A percentile compares a stretch with the other conserved stretches of the same genome.
Evolutionary conservation across 2,113 vertebrate species (phyloP).

Genomic region (Brachyhypopomus gauderio): DNA sequence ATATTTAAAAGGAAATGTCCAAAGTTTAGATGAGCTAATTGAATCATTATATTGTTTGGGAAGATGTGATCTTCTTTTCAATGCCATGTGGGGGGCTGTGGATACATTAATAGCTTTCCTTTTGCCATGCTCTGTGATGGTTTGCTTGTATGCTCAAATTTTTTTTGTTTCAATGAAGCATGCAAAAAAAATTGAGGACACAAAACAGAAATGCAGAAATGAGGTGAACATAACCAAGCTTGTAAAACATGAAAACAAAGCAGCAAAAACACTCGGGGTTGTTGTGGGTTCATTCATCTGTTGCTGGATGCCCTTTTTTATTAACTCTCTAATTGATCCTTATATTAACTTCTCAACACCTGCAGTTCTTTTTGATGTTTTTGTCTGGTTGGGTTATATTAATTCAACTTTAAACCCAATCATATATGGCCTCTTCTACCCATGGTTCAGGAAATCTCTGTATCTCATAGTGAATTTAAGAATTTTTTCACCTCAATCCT

Average conservation of each 20-base stretch:
- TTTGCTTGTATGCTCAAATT: slow-evolving; percentile 58
- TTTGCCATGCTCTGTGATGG: slow-evolving; percentile 55
- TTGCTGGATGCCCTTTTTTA: slow-evolving; percentile 61
- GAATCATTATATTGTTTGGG: slow-evolving; percentile 53
- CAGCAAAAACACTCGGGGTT: slow-evolving; percentile 62
- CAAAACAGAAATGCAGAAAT: slow-evolving; percentile 2
- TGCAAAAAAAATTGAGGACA: slow-evolving; percentile 40
- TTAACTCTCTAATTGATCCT: slow-evolving; percentile 52
- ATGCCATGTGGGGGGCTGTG: slow-evolving; percentile 46
- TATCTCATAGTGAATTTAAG: slow-evolving; percentile 56
- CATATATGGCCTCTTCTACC: slow-evolving; percentile 62
- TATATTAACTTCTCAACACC: slow-evolving; percentile 58
- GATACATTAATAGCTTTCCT: slow-evolving; percentile 48
- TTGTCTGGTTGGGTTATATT: slow-evolving; percentile 60
- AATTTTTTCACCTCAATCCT: slow-evolving; percentile 56
- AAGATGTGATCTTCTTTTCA: slow-evolving; percentile 50
- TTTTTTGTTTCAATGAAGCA: slow-evolving; percentile 56
- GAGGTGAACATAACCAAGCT: slow-evolving; percentile 5
- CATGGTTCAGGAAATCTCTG: slow-evolving; percentile 63
- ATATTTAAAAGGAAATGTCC: slow-evolving; percentile 53
- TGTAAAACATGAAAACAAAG: slow-evolving; percentile 56
- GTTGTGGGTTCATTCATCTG: slow-evolving; percentile 60
- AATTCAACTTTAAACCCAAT: slow-evolving; percentile 63
- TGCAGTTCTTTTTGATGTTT: slow-evolving; percentile 50
- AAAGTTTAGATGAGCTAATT: slow-evolving; percentile 50